Evolutionary conservation across 2,113 vertebrate species (phyloP).

Genomic region (Calyptomena viridis): DNA sequence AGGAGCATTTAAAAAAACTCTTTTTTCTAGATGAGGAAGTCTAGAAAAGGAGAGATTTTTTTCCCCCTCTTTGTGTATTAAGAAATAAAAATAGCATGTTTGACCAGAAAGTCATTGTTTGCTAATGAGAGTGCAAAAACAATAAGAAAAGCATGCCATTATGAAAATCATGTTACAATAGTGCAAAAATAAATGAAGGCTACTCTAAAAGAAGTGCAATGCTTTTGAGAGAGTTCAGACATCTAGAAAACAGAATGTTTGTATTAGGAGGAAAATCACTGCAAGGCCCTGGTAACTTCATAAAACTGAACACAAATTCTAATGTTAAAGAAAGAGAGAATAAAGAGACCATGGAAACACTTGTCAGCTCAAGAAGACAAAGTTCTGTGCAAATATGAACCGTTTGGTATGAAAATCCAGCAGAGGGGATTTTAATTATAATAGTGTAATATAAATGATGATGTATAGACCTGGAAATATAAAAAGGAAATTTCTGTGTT

Average conservation of each 20-base stretch:
- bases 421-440: background rate
- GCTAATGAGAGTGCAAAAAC: background rate
- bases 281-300: background rate
- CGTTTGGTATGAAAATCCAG: background rate
- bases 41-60: background rate
- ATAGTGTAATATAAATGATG: background rate
- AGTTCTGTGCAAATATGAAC: background rate
- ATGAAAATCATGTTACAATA: background rate
- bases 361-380: background rate
- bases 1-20: background rate
- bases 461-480: background rate
- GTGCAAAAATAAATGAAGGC: background rate
- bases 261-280: background rate
- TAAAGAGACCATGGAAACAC: background rate
- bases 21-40: background rate
- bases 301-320: background rate
- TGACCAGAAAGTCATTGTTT: background rate
- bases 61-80: background rate
- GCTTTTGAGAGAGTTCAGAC: background rate
- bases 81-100: background rate
- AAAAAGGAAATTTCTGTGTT: background rate
- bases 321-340: background rate
- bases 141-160: background rate
- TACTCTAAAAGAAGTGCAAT: background rate
- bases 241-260: background rate